Conservation (phyloP, 2,797 vertebrate genomes). For the Spizella passerina region DNA sequence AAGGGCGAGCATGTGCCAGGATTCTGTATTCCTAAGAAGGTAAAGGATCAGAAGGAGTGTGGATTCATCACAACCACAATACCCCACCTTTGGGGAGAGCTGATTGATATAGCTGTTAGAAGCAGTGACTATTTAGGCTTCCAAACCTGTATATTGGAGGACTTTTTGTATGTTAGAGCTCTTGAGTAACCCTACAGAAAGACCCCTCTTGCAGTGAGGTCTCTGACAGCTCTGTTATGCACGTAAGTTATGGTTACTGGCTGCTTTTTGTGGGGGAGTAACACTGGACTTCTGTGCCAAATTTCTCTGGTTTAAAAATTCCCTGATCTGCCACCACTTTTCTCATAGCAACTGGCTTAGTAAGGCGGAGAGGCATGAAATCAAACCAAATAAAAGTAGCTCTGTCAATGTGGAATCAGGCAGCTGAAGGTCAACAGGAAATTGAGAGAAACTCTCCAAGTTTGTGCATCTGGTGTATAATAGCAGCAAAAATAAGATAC, state of each 20-base stretch:
- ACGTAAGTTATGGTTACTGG: not conserved
- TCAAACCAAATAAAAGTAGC: slow-evolving; percentile 39
- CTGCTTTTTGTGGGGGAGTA: slow-evolving; percentile 21
- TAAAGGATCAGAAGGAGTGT: slow-evolving; percentile 21
- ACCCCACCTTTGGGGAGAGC: not conserved
- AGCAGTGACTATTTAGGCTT: not conserved
- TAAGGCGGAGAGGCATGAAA: slow-evolving; percentile 31
- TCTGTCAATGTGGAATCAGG: slow-evolving; percentile 21
- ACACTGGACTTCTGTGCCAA: slow-evolving; percentile 28
- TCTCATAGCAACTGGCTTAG: slow-evolving; percentile 55
- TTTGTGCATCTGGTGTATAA: slow-evolving; percentile 15
- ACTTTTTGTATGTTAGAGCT: not conserved
- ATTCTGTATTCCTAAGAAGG: slow-evolving; percentile 98
- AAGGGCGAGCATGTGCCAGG: slow-evolving; percentile 92
- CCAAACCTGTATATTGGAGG: not conserved
- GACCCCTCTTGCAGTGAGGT: not conserved
- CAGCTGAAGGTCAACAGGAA: slow-evolving; percentile 59
- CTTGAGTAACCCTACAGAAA: not conserved
- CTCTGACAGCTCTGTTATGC: not conserved
- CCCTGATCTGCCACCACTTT: slow-evolving; percentile 15
- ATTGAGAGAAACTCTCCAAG: not conserved
- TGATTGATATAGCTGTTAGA: not conserved
- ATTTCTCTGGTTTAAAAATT: slow-evolving; percentile 55
- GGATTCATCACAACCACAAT: not conserved
- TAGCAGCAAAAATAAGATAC: not conserved